These are phyloP conservation scores for Antheraea mylitta DNA, from an alignment of 1,140 invertebrate species.

Conservation along the genomic window DNA sequence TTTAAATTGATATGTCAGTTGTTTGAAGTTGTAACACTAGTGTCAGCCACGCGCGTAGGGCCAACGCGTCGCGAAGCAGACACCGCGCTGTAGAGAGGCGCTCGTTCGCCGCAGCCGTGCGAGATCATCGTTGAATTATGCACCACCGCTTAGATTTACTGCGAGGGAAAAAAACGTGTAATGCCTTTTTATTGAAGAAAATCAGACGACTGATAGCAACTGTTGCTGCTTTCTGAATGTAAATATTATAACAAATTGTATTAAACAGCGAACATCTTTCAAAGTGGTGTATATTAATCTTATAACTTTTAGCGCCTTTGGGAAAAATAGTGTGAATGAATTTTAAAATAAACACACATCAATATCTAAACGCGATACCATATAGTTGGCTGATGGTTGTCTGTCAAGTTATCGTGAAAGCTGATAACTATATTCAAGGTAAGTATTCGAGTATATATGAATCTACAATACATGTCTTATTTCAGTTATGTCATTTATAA, in stretches of 20 bases:
- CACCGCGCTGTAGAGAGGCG: background rate
- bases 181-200: constrained; percentile 1
- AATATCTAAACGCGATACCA: too few relatives aligned
- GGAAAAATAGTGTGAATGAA: too few relatives aligned
- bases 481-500: too few relatives aligned
- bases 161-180: background rate
- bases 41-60: background rate
- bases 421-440: too few relatives aligned
- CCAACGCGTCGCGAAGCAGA: background rate
- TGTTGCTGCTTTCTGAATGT: background rate
- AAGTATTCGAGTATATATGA: too few relatives aligned
- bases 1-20: background rate
- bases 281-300: too few relatives aligned
- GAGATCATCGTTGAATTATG: constrained; percentile 13
- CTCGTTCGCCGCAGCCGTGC: constrained; percentile 13
- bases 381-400: too few relatives aligned
- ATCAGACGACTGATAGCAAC: background rate
- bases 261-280: background rate
- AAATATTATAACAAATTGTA: background rate
- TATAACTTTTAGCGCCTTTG: too few relatives aligned
- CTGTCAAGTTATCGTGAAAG: too few relatives aligned
- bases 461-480: too few relatives aligned
- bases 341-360: too few relatives aligned
- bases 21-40: background rate
- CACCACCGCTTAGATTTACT: constrained; percentile 2